Evolutionary conservation across 2,113 vertebrate species (phyloP).

Genomic region (Macrotis lagotis): DNA sequence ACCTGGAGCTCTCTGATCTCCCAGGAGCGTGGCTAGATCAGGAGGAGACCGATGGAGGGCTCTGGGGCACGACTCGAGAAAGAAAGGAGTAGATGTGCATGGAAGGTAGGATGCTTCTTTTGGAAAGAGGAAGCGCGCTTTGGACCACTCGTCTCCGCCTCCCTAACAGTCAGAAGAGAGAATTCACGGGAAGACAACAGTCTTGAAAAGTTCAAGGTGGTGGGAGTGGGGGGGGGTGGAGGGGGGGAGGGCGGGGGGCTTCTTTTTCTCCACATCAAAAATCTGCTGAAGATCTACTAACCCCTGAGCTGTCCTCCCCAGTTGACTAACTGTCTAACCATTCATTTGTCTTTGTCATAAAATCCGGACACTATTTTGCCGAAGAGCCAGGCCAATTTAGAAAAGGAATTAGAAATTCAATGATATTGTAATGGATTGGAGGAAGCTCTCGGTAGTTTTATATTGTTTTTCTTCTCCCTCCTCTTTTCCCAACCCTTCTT

Average conservation of each 20-base stretch:
- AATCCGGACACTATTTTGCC: not conserved
- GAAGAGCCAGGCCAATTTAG: not conserved
- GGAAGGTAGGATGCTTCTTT: constrained; percentile 53
- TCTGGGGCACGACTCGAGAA: not conserved
- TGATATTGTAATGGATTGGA: not conserved
- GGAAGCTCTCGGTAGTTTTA: not conserved
- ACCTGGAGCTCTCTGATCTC: not conserved
- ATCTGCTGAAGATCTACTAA: accelerated
- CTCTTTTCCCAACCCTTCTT: not conserved
- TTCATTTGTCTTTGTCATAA: constrained; percentile 48
- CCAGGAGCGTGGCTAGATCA: not conserved
- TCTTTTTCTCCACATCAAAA: not conserved
- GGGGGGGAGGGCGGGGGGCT: too few relatives aligned
- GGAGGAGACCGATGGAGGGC: not conserved
- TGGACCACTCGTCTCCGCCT: constrained; percentile 36
- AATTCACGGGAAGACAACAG: not conserved
- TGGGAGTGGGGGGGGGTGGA: too few relatives aligned
- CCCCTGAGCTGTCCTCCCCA: not conserved
- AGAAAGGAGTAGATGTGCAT: not conserved
- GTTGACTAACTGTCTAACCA: accelerated
- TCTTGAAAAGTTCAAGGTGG: not conserved
- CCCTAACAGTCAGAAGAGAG: constrained; percentile 11
- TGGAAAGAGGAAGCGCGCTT: constrained; percentile 30
- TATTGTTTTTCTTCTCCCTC: not conserved
- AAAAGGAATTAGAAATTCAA: not conserved